Base-by-base conservation (phyloP, 2,888 invertebrate species). In the Slavum lentiscoides region DNA sequence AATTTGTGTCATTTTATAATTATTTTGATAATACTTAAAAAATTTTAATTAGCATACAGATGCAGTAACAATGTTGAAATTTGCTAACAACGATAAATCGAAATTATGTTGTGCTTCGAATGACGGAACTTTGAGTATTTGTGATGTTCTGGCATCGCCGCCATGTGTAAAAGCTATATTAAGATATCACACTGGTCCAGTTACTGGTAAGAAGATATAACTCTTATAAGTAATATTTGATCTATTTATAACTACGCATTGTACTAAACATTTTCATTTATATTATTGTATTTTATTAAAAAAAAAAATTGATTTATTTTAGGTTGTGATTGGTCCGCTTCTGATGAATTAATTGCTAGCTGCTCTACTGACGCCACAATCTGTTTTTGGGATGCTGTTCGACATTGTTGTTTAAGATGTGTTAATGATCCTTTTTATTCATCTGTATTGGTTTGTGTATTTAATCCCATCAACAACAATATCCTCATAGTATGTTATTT, bases 391-490 rank as follows among this genome's bases (percentile, higher is more conserved):
- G 90, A 91, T 85, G 88, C 90, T 83, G 86, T 86, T 17, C 84
- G 86, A 62, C 84, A 86, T 8, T 84, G 85, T 64, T 92, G 92
- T 83, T 87, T 93, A 83, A 88, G 93, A 58, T 88, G 88, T 11
- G 91, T 92, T 82, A 86, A 86, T 72, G 93, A 93, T 86, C 91
- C 90, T 84, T 88, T 90, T 73, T 87, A 86, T 70, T 89, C 90
- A 76, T 90, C 91, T 85, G 87, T 93, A 82, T 87, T 92, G 1
- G 91, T 91, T 85, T 94, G 94, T 86, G 89, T 90, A 73, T 95
- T 95, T 87, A 93, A 94, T 85, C 94, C 94, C 0, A 90, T 92
- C 68, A 95, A 95, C 86, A 94, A 94, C 85, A 95, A 95, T 87
- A 91, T 94, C 88, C 91, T 94, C 84, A 91, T 94, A 85, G 93